These are phyloP conservation scores for Phaethornis superciliosus DNA, from an alignment of 2,113 vertebrate species.

Conservation along the genomic window DNA sequence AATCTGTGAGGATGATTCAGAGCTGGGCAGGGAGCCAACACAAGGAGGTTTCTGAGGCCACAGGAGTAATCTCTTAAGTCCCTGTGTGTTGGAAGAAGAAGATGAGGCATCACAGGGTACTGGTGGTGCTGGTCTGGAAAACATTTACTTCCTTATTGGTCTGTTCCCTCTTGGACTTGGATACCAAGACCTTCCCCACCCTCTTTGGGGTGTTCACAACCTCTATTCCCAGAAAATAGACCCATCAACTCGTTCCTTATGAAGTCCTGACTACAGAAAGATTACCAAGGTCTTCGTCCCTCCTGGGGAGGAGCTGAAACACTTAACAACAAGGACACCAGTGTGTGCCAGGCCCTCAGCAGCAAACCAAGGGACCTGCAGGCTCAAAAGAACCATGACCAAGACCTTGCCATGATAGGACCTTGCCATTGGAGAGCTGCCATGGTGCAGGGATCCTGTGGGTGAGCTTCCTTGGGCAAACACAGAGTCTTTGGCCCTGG, in stretches of 20 bases:
- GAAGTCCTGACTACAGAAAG: neutral
- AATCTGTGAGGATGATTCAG: neutral
- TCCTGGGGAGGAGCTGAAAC: fast-evolving
- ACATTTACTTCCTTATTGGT: neutral
- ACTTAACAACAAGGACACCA: neutral
- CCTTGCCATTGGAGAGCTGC: neutral
- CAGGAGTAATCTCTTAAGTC: neutral
- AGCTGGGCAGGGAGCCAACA: constrained; percentile 33
- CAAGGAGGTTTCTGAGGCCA: neutral
- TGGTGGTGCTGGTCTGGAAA: neutral
- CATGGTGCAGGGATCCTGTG: neutral
- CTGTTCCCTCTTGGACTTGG: neutral
- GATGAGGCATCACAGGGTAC: neutral
- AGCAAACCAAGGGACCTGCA: neutral
- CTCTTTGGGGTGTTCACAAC: neutral
- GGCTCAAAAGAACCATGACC: neutral
- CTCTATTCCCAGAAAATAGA: neutral
- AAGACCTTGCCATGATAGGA: neutral
- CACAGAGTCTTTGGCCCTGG: neutral
- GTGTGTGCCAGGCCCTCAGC: neutral
- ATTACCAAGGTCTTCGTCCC: neutral
- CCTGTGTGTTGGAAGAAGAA: neutral
- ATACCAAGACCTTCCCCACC: neutral
- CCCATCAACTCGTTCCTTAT: neutral
- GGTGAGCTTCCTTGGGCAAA: neutral